Conservation (phyloP, 2,797 vertebrate genomes). For the Argya squamiceps region DNA sequence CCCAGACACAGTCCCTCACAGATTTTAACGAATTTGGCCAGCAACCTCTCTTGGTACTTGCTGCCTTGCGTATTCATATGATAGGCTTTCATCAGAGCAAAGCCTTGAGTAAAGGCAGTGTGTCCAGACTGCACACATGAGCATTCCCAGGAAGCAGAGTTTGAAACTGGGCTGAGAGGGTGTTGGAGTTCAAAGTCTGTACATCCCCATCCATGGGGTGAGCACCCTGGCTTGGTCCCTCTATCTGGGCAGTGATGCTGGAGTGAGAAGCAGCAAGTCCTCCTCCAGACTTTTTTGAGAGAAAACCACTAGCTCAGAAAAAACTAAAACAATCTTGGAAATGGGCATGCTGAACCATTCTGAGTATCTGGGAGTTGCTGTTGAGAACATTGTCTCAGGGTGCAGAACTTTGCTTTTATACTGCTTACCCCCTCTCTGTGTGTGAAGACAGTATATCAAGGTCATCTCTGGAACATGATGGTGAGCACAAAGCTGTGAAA, state of each 20-base stretch:
- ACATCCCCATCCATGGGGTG: accelerated
- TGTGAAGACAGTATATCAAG: neutral
- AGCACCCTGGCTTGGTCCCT: neutral
- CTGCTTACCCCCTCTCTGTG: accelerated
- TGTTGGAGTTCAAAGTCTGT: neutral
- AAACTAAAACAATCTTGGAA: neutral
- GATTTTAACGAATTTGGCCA: slow-evolving; percentile 11
- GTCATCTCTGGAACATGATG: neutral
- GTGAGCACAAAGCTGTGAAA: neutral
- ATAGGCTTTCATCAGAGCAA: neutral
- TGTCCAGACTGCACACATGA: neutral
- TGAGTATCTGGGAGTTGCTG: neutral
- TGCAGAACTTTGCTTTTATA: neutral
- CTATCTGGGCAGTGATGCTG: neutral
- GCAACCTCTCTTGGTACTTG: neutral
- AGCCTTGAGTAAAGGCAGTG: neutral
- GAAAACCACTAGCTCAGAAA: neutral
- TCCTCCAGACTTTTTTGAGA: neutral
- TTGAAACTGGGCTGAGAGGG: neutral
- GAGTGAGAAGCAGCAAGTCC: neutral
- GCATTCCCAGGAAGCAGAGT: neutral
- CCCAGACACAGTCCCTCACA: neutral
- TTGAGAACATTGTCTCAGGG: neutral
- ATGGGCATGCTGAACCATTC: neutral
- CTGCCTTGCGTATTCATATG: neutral